A percentile compares a stretch with the other conserved stretches of the same genome.
Conservation (phyloP, 2,113 vertebrate genomes). For the Bufo bufo region DNA sequence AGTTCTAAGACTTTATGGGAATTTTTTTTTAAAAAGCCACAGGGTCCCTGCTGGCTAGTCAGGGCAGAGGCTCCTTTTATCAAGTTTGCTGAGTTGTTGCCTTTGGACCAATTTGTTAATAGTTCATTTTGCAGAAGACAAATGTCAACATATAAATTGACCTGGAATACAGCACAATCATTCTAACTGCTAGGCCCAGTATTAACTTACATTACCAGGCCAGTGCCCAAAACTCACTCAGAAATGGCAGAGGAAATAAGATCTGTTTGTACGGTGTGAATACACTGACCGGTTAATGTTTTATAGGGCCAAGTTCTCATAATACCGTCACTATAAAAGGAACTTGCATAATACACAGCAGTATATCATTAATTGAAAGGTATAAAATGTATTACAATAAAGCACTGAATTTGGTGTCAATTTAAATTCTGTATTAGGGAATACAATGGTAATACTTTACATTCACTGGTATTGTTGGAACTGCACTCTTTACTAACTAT, state of each 20-base stretch:
- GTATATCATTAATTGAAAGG: background rate
- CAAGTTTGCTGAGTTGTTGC: slow-evolving; percentile 8
- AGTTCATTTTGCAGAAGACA: slow-evolving; percentile 16
- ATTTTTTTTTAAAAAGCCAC: background rate
- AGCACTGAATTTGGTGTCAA: background rate
- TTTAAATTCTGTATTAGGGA: background rate
- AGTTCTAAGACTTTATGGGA: slow-evolving; percentile 11
- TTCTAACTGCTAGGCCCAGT: slow-evolving; percentile 24
- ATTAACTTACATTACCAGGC: slow-evolving; percentile 34
- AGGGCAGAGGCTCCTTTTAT: slow-evolving; percentile 12
- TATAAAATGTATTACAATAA: background rate
- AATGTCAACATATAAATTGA: slow-evolving; percentile 2
- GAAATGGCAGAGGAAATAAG: slow-evolving; percentile 23
- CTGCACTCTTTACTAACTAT: background rate
- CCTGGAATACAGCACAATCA: slow-evolving; percentile 3
- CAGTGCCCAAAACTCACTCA: slow-evolving; percentile 29
- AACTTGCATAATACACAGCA: background rate
- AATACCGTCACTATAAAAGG: background rate
- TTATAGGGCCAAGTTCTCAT: background rate
- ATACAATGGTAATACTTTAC: background rate
- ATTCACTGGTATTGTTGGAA: background rate
- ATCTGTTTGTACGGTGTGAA: slow-evolving; percentile 11
- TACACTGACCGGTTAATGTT: background rate
- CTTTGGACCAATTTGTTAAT: slow-evolving; percentile 42
- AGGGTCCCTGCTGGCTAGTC: background rate